Conservation (phyloP, 2,888 invertebrate genomes). For the Tenthredo amoena region DNA sequence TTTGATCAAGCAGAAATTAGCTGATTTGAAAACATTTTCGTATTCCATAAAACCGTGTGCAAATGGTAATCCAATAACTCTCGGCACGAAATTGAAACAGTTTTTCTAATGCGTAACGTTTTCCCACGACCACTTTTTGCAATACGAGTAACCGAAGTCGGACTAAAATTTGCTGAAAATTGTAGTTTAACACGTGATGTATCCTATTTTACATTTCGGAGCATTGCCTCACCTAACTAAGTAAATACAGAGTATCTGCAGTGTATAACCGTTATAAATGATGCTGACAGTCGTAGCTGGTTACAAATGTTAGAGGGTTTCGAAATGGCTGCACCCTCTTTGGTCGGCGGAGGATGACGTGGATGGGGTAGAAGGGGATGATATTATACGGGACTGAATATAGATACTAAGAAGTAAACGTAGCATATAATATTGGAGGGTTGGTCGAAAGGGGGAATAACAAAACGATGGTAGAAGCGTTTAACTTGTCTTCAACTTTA, state of each 20-base stretch:
- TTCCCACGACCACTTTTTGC: background rate
- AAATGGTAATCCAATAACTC: background rate
- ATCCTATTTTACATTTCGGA: background rate
- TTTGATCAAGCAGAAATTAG: background rate
- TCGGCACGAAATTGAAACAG: background rate
- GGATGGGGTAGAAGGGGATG: background rate
- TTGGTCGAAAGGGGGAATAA: constrained; percentile 13
- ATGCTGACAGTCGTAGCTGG: constrained; percentile 12
- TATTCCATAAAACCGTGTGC: background rate
- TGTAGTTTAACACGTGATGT: background rate
- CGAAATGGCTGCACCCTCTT: constrained; percentile 4
- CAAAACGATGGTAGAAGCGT: constrained; percentile 7
- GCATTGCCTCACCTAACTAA: background rate
- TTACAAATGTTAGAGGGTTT: background rate
- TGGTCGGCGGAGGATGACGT: background rate
- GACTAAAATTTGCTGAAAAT: background rate
- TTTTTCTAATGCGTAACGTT: background rate
- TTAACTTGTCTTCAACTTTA: constrained; percentile 30
- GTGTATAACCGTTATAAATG: constrained; percentile 21
- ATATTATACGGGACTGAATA: constrained; percentile 9
- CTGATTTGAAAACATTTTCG: background rate
- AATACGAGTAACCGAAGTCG: background rate
- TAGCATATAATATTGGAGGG: constrained; percentile 17
- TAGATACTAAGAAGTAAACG: constrained; percentile 15
- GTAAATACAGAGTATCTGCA: constrained; percentile 13